Evolutionary conservation across 2,797 vertebrate genomes (phyloP).

Genomic region (Clarias laeviceps): DNA sequence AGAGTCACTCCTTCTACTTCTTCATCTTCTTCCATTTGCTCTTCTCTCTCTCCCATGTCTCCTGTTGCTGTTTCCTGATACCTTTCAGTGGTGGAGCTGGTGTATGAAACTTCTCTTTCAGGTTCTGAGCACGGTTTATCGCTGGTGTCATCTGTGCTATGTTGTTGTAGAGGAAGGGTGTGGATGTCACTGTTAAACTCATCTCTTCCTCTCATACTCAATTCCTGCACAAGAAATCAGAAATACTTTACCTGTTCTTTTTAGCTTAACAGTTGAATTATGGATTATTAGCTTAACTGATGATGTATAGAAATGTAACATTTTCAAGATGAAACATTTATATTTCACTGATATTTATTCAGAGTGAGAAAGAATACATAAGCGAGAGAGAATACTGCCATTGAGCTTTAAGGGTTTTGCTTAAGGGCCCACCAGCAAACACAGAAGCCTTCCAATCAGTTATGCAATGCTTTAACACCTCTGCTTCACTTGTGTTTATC

Average conservation of each 20-base stretch:
- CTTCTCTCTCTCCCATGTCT: not conserved
- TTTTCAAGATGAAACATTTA: not conserved
- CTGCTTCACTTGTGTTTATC: not conserved
- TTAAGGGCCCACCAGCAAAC: not conserved
- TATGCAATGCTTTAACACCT: not conserved
- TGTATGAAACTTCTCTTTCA: not conserved
- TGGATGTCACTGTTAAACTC: not conserved
- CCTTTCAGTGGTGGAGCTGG: conserved; percentile 18
- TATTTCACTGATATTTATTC: not conserved
- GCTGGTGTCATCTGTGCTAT: conserved; percentile 8
- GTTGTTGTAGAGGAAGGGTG: conserved; percentile 20
- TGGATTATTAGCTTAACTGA: too few relatives aligned
- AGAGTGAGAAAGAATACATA: not conserved
- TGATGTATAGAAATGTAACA: too few relatives aligned
- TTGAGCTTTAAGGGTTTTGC: not conserved
- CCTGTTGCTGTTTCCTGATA: not conserved
- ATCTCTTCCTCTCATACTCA: conserved; percentile 30
- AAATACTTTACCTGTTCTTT: not conserved
- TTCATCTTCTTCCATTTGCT: not conserved
- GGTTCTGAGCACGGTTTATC: conserved; percentile 17
- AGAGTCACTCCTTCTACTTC: not conserved
- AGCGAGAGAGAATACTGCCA: not conserved
- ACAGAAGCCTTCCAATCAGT: not conserved
- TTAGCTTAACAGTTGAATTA: not conserved
- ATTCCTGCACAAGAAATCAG: conserved; percentile 25